Conservation (phyloP, 1,140 invertebrate genomes). For the Ericerus pela region DNA sequence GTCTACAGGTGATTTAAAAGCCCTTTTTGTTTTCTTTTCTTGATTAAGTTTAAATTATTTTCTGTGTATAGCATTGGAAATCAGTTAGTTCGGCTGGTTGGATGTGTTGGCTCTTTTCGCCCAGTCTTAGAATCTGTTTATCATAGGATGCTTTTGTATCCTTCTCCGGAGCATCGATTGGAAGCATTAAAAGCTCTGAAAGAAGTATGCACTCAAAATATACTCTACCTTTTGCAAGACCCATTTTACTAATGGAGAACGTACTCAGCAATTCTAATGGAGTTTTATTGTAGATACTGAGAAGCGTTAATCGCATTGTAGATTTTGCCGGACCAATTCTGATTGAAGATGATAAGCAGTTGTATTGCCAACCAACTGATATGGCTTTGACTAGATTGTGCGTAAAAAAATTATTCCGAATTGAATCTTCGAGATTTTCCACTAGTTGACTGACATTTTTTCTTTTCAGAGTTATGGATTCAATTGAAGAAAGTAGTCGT, state of each 20-base stretch:
- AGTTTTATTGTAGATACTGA: slow-evolving; percentile 37
- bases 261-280: neutral
- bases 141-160: slow-evolving; percentile 78
- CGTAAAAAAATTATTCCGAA: slow-evolving; percentile 27
- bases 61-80: slow-evolving; percentile 57
- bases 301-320: slow-evolving; percentile 51
- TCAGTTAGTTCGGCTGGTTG: slow-evolving; percentile 70
- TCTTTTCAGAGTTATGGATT: slow-evolving; percentile 66
- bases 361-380: slow-evolving; percentile 55
- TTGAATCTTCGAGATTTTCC: slow-evolving; percentile 8
- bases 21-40: too few species aligned
- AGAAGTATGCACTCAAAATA: slow-evolving; percentile 34
- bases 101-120: slow-evolving; percentile 61
- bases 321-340: slow-evolving; percentile 52
- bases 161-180: slow-evolving; percentile 62
- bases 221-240: neutral
- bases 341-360: slow-evolving; percentile 52
- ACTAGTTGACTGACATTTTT: too few species aligned
- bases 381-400: slow-evolving; percentile 80
- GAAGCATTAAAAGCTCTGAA: slow-evolving; percentile 69
- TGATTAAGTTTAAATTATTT: neutral
- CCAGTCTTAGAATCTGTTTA: slow-evolving; percentile 83
- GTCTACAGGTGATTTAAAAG: slow-evolving; percentile 57
- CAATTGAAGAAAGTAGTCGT: slow-evolving; percentile 69
- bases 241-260: slow-evolving; percentile 6